Evolutionary conservation across 2,888 invertebrate genomes (phyloP).

Genomic region (Drosophila mimetica): DNA sequence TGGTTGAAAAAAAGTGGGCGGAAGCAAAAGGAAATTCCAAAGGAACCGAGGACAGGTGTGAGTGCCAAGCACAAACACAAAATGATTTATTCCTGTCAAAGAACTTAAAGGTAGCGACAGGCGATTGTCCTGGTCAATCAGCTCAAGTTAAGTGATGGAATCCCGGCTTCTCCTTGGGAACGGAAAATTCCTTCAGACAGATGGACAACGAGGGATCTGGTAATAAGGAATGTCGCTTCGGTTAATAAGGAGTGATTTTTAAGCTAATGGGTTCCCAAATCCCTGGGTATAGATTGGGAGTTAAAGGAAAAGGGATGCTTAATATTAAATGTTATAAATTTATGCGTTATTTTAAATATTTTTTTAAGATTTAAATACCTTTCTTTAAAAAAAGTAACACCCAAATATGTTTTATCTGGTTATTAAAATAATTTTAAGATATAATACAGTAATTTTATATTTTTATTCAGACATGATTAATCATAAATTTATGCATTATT

Average conservation of each 20-base stretch:
- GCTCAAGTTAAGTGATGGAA: slow-evolving; percentile 28
- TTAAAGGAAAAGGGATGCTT: neutral
- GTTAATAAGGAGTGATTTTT: slow-evolving; percentile 1
- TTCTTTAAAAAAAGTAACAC: too few relatives aligned
- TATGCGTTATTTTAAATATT: too few relatives aligned
- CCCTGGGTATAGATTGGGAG: neutral
- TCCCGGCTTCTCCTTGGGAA: slow-evolving; percentile 4
- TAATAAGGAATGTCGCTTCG: neutral
- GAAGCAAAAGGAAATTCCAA: slow-evolving; percentile 10
- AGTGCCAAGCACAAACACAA: slow-evolving; percentile 25
- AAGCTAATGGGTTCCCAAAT: neutral
- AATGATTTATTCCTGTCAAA: slow-evolving; percentile 41
- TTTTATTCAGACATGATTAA: too few relatives aligned
- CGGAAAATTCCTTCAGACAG: slow-evolving; percentile 1
- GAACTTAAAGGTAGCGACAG: slow-evolving; percentile 19
- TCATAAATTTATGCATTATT: too few relatives aligned
- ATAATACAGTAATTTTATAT: too few relatives aligned
- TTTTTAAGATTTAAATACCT: too few relatives aligned
- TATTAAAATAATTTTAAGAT: too few relatives aligned
- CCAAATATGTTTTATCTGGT: too few relatives aligned
- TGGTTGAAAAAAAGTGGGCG: neutral
- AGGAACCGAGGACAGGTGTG: slow-evolving; percentile 31
- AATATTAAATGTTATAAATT: too few relatives aligned
- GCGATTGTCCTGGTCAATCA: slow-evolving; percentile 36
- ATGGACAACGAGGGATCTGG: slow-evolving; percentile 19